Conservation (phyloP, 2,113 vertebrate genomes). For the Puntigrus tetrazona region DNA sequence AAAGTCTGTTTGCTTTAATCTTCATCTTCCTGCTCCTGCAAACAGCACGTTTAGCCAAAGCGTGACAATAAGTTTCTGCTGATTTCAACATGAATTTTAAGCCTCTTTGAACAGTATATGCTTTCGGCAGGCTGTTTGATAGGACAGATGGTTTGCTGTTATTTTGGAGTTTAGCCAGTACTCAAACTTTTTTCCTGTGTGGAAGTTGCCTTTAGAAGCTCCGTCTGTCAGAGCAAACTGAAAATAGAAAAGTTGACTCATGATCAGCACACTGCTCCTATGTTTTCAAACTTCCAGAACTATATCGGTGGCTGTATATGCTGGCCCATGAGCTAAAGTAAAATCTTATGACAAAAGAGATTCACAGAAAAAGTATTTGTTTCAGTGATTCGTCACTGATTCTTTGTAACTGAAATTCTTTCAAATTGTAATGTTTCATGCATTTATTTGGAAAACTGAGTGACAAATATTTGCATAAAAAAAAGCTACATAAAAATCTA, state of each 20-base stretch:
- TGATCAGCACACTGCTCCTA: too few species aligned
- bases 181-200: slow-evolving; percentile 33
- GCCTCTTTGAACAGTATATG: neutral
- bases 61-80: neutral
- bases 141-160: slow-evolving; percentile 50
- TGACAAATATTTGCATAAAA: neutral
- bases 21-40: neutral
- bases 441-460: neutral
- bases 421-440: neutral
- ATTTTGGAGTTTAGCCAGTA: slow-evolving; percentile 35
- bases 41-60: neutral
- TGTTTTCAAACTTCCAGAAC: neutral
- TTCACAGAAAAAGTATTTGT: neutral
- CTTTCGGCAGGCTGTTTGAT: neutral
- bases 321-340: neutral
- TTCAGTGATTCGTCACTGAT: neutral
- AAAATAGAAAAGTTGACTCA: neutral
- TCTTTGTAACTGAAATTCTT: neutral
- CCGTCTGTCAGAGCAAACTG: slow-evolving; percentile 45
- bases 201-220: slow-evolving; percentile 29
- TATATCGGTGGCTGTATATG: neutral
- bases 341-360: neutral
- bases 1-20: neutral
- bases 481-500: neutral
- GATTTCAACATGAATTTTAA: neutral